Conservation (phyloP, 2,888 invertebrate genomes). For the Tupiocoris notatus region DNA sequence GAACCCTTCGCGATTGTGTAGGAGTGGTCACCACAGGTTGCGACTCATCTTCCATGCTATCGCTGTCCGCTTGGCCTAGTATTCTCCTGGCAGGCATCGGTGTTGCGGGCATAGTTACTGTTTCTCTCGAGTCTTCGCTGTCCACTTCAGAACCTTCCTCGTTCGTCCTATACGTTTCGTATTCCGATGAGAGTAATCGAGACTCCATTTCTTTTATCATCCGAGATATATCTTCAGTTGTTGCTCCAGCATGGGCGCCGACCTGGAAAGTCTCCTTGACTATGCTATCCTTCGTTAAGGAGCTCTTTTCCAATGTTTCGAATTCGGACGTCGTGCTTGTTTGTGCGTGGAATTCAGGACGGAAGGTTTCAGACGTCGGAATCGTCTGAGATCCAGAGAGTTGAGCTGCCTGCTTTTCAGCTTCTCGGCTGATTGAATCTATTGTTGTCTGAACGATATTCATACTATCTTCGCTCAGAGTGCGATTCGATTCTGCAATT, state of each 20-base stretch:
- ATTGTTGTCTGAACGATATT: background rate
- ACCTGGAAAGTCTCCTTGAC: background rate
- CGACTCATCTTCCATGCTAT: background rate
- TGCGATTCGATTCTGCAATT: background rate
- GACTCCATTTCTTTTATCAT: constrained; percentile 45
- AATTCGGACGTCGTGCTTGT: background rate
- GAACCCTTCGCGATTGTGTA: constrained; percentile 52
- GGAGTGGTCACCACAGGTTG: constrained; percentile 52
- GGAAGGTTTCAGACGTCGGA: background rate
- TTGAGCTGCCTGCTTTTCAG: background rate
- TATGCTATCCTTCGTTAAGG: background rate
- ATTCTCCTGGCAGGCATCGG: constrained; percentile 9
- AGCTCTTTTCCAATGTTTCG: constrained; percentile 11
- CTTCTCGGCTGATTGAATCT: background rate
- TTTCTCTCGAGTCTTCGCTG: constrained; percentile 21
- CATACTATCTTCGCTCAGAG: background rate
- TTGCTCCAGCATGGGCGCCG: background rate
- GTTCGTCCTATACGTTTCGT: background rate
- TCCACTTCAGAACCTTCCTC: constrained; percentile 38
- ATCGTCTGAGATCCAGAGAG: background rate
- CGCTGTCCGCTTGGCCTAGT: background rate
- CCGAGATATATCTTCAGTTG: constrained; percentile 39
- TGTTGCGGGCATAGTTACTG: constrained; percentile 10
- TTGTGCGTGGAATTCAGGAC: constrained; percentile 5
- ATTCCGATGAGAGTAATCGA: constrained; percentile 44